Evolutionary conservation across 1,140 invertebrate species (phyloP), one percentile per base, ranked within the genome.

Genomic region (Oryctes rhinoceros): DNA sequence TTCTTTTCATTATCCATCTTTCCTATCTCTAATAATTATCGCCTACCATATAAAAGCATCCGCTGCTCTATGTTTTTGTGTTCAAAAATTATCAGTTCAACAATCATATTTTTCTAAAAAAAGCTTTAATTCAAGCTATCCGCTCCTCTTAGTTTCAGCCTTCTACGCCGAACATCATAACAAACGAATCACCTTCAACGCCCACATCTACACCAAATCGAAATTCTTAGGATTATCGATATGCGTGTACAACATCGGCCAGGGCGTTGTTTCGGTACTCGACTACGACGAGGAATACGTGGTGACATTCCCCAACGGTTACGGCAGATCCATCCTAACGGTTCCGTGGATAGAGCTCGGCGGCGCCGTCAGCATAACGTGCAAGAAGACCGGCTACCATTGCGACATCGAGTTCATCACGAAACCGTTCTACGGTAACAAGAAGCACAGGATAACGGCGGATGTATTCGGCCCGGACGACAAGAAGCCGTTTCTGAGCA

Each of bases 261-360:
- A 93, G 83, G 95, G 97, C 1, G 91, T 92, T 75, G 93, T 99
- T 6, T 94, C 92, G 18, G 89, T 99, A 3, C 87, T 97, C 71
- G 93, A 97, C 79, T 90, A 93, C 82, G 94, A 94, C 79, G 97
- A 99, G 87, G 96, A 98, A 85, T 99, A 99, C 87, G 94, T 97
- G 1, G 92, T 67, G 4, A 97, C 95, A 53, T 97, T 99, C 89
- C 98, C 98, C 4, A 98, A 97, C 90, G 97, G 97, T 82, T 99
- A 99, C 88, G 97, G 96, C 82, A 94, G 96, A 86, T 98, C 97
- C 37, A 99, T 99, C 84, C 89, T 99, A 82, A 97, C 97, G 44
- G 93, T 98, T 67, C 98, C 98, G 1, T 99, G 97, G 97, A 97
- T 99, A 85, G 98, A 99, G 89, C 89, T 99, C 11, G 97, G 98